Evolutionary conservation across 2,113 vertebrate species (phyloP).

Genomic region (Nesoenas mayeri): DNA sequence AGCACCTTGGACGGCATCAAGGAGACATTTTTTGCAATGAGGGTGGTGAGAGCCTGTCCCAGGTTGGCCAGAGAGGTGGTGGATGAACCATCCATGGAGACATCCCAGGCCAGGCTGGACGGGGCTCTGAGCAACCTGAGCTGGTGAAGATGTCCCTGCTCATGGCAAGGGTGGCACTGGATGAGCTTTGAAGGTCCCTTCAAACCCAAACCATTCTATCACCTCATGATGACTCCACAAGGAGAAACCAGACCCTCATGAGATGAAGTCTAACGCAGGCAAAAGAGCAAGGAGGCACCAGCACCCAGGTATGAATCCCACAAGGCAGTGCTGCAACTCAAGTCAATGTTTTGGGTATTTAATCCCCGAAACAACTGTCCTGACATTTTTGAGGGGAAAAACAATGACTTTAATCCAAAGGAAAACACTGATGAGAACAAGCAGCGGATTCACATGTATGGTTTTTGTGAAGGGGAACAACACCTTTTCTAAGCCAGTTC

Average conservation of each 20-base stretch:
- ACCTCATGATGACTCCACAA: neutral
- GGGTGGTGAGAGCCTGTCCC: too few species aligned
- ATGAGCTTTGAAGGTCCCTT: too few species aligned
- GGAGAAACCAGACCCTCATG: neutral
- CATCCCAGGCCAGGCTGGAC: too few species aligned
- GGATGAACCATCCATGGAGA: too few species aligned
- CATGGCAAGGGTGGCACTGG: too few species aligned
- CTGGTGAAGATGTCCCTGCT: too few species aligned
- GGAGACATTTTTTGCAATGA: neutral
- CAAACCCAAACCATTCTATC: too few species aligned
- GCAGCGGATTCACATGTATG: neutral
- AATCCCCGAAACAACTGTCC: neutral
- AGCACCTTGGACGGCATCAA: fast-evolving
- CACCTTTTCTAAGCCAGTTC: neutral
- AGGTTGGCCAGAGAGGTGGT: too few species aligned
- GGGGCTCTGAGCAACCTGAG: too few species aligned
- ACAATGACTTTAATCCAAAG: fast-evolving
- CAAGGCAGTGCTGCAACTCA: neutral
- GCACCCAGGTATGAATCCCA: neutral
- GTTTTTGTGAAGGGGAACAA: neutral
- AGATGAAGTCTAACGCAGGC: neutral
- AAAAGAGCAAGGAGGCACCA: neutral
- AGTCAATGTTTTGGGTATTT: neutral
- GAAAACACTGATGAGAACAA: neutral
- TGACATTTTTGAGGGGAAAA: neutral